Conservation (phyloP, 1,140 invertebrate species). For the Drosophila bifasciata region DNA sequence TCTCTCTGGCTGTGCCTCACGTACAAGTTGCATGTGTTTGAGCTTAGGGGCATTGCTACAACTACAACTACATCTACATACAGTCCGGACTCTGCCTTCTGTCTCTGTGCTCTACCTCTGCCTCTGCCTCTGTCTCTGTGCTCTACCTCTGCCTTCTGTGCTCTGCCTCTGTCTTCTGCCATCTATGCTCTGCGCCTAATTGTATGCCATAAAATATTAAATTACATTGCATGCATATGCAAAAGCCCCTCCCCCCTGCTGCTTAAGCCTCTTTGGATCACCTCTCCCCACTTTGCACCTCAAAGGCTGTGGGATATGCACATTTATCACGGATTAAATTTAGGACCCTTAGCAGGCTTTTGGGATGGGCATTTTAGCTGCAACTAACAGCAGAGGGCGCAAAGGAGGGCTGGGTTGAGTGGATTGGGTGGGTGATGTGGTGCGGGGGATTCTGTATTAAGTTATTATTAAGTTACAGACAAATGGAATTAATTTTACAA, state of each 20-base stretch:
- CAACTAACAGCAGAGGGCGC: too few relatives aligned
- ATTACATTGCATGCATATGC: conserved; percentile 72
- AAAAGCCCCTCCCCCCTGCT: neutral
- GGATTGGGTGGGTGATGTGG: too few relatives aligned
- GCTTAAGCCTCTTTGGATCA: conserved; percentile 29
- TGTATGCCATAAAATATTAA: conserved; percentile 80
- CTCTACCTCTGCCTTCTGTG: too few relatives aligned
- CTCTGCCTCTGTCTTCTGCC: conserved; percentile 14
- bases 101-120: too few relatives aligned
- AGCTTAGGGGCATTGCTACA: conserved; percentile 25
- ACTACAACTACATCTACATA: conserved; percentile 28
- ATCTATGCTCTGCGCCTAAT: conserved; percentile 72
- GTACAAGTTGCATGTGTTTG: conserved; percentile 41
- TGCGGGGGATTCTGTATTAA: too few relatives aligned
- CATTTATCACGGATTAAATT: conserved; percentile 42
- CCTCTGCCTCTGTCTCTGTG: too few relatives aligned
- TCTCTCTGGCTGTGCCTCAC: conserved; percentile 12
- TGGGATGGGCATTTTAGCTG: too few relatives aligned
- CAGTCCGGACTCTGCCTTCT: conserved; percentile 7
- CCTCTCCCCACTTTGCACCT: conserved; percentile 11
- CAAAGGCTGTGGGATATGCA: conserved; percentile 24
- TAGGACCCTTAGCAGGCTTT: neutral
- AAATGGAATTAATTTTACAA: too few relatives aligned
- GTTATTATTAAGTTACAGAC: too few relatives aligned
- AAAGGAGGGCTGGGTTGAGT: too few relatives aligned